phyloP scores from a whole-genome alignment of 2,797 vertebrate genomes.

The Channallabes apus region DNA sequence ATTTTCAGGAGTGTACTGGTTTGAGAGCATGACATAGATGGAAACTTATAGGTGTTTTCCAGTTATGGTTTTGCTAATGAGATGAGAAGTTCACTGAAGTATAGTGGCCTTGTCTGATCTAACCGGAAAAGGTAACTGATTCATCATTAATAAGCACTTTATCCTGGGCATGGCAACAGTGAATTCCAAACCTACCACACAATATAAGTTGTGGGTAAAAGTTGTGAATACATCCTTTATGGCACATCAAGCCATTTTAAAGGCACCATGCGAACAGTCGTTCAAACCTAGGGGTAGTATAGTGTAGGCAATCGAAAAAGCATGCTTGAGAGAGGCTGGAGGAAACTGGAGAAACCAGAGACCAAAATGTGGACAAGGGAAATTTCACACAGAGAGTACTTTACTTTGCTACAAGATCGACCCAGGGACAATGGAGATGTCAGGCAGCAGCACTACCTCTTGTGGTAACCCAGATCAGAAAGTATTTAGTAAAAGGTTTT shows the following conservation, averaged over 20 bases:
- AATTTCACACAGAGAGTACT: background rate
- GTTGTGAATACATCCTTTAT: background rate
- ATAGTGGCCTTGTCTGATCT: background rate
- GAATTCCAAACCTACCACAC: background rate
- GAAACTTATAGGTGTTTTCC: background rate
- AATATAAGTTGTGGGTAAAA: background rate
- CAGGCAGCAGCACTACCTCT: background rate
- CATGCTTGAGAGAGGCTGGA: background rate
- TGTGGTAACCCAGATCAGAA: background rate
- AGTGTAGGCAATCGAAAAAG: background rate
- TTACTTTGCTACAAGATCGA: background rate
- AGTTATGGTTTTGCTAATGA: background rate
- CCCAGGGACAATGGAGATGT: background rate
- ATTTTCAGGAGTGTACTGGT: background rate
- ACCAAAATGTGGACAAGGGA: background rate
- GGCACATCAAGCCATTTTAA: background rate
- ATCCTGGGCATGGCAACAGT: background rate
- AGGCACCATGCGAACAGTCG: background rate
- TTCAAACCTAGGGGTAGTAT: background rate
- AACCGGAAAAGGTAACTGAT: background rate
- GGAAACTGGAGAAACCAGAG: background rate
- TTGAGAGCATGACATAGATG: background rate
- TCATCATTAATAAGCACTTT: background rate
- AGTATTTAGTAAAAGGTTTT: background rate
- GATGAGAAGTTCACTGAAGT: background rate